Conservation (phyloP, 1,140 invertebrate genomes). For the Trigoniulus corallinus region DNA sequence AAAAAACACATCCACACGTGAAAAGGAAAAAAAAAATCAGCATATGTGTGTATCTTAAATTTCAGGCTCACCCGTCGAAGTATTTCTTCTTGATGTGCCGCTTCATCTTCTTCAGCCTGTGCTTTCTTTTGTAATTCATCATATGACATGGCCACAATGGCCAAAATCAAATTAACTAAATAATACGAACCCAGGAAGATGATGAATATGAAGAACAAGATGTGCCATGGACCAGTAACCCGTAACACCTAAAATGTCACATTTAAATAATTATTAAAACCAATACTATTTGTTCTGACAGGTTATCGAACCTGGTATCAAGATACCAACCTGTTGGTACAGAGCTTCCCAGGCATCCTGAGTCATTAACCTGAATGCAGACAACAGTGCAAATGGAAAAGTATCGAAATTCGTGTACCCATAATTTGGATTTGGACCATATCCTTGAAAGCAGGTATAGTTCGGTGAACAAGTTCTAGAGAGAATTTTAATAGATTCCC, state of each 20-base stretch:
- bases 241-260: slow-evolving; percentile 49
- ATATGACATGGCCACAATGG: slow-evolving; percentile 98
- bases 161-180: slow-evolving; percentile 95
- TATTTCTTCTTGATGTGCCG: slow-evolving; percentile 70
- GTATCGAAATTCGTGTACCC: slow-evolving; percentile 96
- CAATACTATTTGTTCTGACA: not conserved
- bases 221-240: slow-evolving; percentile 89
- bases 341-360: slow-evolving; percentile 98
- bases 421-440: slow-evolving; percentile 89
- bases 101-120: slow-evolving; percentile 68
- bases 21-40: not conserved
- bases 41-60: no score
- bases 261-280: slow-evolving; percentile 9
- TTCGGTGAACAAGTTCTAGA: slow-evolving; percentile 60
- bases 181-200: slow-evolving; percentile 98
- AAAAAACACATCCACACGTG: not conserved
- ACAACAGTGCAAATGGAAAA: slow-evolving; percentile 91
- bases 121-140: slow-evolving; percentile 97
- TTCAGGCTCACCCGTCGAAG: slow-evolving; percentile 35
- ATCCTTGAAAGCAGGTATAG: slow-evolving; percentile 79
- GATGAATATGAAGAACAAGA: slow-evolving; percentile 94
- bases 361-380: slow-evolving; percentile 93
- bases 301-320: not conserved
- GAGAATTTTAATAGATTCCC: slow-evolving; percentile 16
- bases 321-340: slow-evolving; percentile 66